phyloP scores from a whole-genome alignment of 2,888 invertebrate species.

The Hypercompe scribonia region DNA sequence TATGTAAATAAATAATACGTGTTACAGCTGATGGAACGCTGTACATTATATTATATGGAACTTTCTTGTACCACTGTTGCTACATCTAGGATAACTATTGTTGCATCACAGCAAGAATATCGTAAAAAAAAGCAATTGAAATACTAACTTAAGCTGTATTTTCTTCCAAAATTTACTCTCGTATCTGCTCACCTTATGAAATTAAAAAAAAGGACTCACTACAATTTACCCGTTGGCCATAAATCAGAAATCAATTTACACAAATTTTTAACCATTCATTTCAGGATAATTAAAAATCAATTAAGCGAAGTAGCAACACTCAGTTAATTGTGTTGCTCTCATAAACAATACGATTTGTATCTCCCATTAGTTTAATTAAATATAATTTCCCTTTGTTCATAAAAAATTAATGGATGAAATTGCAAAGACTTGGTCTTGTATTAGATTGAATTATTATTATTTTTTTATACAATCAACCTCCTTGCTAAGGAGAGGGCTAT shows the following conservation, averaged over 20 bases:
- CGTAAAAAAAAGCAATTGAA: too few species aligned
- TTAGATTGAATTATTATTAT: neutral
- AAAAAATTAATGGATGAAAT: neutral
- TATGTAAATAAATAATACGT: too few species aligned
- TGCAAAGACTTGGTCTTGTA: neutral
- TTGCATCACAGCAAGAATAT: too few species aligned
- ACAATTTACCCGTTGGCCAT: neutral
- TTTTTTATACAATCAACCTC: too few species aligned
- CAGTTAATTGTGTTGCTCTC: constrained; percentile 27
- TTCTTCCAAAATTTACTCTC: too few species aligned
- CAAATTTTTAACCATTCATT: constrained; percentile 24
- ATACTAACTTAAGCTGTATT: too few species aligned
- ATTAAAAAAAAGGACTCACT: neutral
- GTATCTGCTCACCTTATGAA: too few species aligned
- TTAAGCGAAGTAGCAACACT: constrained; percentile 20
- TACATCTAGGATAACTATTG: too few species aligned
- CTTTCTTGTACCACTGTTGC: too few species aligned
- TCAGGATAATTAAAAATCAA: constrained; percentile 38
- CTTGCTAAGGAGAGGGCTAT: too few species aligned
- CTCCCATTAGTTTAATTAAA: constrained; percentile 28
- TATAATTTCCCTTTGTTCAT: constrained; percentile 14
- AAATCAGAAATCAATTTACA: constrained; percentile 27
- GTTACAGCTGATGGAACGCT: too few species aligned
- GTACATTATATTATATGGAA: too few species aligned
- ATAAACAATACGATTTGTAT: constrained; percentile 34